Conservation (phyloP, 2,113 vertebrate species). For the Chloebia gouldiae region DNA sequence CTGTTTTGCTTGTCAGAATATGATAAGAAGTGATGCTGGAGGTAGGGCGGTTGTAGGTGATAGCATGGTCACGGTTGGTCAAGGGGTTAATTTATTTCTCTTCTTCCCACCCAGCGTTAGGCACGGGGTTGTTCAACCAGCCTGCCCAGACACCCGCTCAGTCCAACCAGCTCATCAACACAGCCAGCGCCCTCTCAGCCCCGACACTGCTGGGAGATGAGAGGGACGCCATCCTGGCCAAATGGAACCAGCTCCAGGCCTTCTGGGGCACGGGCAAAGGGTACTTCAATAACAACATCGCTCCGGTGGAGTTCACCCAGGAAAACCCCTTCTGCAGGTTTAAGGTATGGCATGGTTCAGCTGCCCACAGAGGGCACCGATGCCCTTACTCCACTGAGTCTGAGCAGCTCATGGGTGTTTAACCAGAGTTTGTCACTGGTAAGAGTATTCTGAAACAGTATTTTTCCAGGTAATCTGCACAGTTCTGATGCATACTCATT, state of each 20-base stretch:
- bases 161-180: slow-evolving; percentile 92
- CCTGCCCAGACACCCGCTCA: slow-evolving; percentile 82
- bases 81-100: background rate
- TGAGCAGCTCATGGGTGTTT: background rate
- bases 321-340: slow-evolving; percentile 98
- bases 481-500: background rate
- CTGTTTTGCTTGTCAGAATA: background rate
- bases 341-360: slow-evolving; percentile 78
- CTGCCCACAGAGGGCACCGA: background rate
- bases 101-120: slow-evolving; percentile 60
- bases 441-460: background rate
- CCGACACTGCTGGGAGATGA: slow-evolving; percentile 92
- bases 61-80: background rate
- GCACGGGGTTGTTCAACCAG: slow-evolving; percentile 87
- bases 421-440: background rate
- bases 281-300: slow-evolving; percentile 89
- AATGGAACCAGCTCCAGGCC: slow-evolving; percentile 98
- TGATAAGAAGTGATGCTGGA: background rate
- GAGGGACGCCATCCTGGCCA: slow-evolving; percentile 93
- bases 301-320: slow-evolving; percentile 91
- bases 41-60: accelerated
- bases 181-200: slow-evolving; percentile 92
- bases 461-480: background rate
- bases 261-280: slow-evolving; percentile 98
- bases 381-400: background rate